Percentiles rank a stretch among this genome's conserved stretches.
Conservation (phyloP, 1,140 invertebrate genomes). For the Belonocnema kinseyi region DNA sequence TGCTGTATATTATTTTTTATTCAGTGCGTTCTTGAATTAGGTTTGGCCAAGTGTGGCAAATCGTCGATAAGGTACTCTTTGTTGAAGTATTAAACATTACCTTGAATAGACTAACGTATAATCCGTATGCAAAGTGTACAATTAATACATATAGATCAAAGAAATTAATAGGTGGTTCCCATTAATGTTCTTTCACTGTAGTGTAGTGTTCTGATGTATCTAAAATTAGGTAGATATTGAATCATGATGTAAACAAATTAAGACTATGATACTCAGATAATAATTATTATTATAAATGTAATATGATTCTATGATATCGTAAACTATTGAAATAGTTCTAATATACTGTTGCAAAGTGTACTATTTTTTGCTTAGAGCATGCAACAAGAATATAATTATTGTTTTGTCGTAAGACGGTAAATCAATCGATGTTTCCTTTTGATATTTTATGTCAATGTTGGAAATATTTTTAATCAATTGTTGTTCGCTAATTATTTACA, state of each 20-base stretch:
- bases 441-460: neutral
- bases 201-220: conserved; percentile 62
- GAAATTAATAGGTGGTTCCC: conserved; percentile 46
- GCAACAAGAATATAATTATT: conserved; percentile 13
- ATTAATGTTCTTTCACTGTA: conserved; percentile 63
- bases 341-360: conserved; percentile 51
- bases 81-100: conserved; percentile 60
- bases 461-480: neutral
- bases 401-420: neutral
- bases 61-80: conserved; percentile 51
- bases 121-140: conserved; percentile 34
- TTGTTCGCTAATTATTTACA: too few relatives aligned
- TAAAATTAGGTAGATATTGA: conserved; percentile 62
- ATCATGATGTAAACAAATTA: conserved; percentile 53
- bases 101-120: conserved; percentile 39
- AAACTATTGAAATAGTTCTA: conserved; percentile 59
- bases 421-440: neutral
- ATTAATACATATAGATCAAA: conserved; percentile 32
- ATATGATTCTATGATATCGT: conserved; percentile 45
- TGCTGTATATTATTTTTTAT: conserved; percentile 43
- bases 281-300: conserved; percentile 51
- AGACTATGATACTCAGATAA: conserved; percentile 36
- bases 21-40: conserved; percentile 33
- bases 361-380: conserved; percentile 45
- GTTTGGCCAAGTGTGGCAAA: conserved; percentile 8